These are phyloP conservation scores for Aldrovandia affinis DNA, from an alignment of 2,797 vertebrate genomes.

Conservation along the genomic window DNA sequence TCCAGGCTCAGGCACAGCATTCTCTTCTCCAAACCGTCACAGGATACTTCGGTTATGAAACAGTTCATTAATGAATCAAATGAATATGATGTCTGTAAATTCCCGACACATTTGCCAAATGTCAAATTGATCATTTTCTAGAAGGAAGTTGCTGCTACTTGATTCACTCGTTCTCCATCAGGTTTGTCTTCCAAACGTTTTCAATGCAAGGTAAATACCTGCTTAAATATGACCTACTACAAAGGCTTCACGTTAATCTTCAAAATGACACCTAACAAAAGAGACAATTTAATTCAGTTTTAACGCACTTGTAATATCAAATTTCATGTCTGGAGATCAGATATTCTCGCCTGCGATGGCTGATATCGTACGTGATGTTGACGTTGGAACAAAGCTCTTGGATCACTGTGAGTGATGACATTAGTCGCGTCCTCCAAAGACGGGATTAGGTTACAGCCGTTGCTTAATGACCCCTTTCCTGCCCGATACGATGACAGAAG, in stretches of 20 bases:
- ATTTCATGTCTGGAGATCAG: neutral
- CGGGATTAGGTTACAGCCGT: slow-evolving; percentile 62
- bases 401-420: slow-evolving; percentile 43
- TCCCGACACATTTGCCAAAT: neutral
- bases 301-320: slow-evolving; percentile 1
- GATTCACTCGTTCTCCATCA: neutral
- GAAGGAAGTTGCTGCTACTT: neutral
- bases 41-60: neutral
- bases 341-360: neutral
- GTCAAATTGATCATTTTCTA: neutral
- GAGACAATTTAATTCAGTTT: slow-evolving; percentile 1
- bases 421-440: slow-evolving; percentile 47
- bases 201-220: neutral
- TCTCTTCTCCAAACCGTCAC: neutral
- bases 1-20: neutral
- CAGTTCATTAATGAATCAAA: neutral
- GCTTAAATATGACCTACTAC: neutral
- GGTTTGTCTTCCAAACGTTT: neutral
- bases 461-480: slow-evolving; percentile 67
- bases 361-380: neutral
- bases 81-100: neutral
- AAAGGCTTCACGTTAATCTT: neutral
- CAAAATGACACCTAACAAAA: slow-evolving; percentile 8
- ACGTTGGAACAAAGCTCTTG: slow-evolving; percentile 53
- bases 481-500: slow-evolving; percentile 39